Conservation (phyloP, 2,797 vertebrate species). For the Halcyon leucocephala region DNA sequence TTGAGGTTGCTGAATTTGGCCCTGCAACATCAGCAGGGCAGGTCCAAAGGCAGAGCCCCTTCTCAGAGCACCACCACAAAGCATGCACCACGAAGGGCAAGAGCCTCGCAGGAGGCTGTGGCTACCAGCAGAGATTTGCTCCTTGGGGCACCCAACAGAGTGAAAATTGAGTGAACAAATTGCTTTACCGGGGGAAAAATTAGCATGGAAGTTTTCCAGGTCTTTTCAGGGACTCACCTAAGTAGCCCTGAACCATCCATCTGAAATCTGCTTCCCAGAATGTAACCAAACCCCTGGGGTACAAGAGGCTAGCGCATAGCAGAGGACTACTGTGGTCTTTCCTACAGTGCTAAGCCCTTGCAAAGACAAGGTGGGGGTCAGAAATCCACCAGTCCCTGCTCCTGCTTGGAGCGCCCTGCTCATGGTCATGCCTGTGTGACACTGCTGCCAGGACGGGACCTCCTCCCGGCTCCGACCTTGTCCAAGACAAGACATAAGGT, state of each 20-base stretch:
- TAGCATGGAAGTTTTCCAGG: not conserved
- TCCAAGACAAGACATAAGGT: not conserved
- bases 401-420: not conserved
- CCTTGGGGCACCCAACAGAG: not conserved
- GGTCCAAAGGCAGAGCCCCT: not conserved
- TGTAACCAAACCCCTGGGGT: not conserved
- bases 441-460: not conserved
- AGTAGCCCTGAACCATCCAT: not conserved
- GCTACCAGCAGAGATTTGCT: not conserved
- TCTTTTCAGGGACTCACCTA: not conserved
- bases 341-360: not conserved
- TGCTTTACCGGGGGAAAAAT: not conserved
- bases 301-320: not conserved
- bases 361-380: not conserved
- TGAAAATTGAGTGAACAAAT: not conserved
- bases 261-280: not conserved
- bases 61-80: not conserved
- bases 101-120: not conserved
- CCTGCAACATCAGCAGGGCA: not conserved
- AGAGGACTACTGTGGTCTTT: not conserved
- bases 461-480: not conserved
- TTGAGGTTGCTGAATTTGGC: not conserved
- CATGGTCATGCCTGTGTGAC: rapidly evolving
- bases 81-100: rapidly evolving
- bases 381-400: not conserved